These are phyloP conservation scores for Cherax quadricarinatus DNA, from an alignment of 1,140 invertebrate genomes.

Conservation along the genomic window DNA sequence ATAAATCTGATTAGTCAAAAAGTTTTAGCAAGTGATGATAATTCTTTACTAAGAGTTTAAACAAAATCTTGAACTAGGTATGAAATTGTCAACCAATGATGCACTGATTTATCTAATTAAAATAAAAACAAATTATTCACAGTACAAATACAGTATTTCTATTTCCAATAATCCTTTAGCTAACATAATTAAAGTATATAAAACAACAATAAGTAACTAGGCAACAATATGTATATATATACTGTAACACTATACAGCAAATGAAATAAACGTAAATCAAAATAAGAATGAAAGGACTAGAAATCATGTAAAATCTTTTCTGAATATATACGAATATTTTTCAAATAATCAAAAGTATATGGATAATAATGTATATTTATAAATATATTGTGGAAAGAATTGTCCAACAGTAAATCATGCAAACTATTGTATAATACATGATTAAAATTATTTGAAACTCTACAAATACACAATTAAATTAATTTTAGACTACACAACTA, in stretches of 20 bases:
- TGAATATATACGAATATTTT: too few species aligned
- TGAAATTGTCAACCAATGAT: not conserved
- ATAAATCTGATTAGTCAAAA: not conserved
- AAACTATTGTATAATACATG: not conserved
- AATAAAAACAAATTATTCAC: not conserved
- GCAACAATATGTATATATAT: not conserved
- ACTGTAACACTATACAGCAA: not conserved
- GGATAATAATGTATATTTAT: not conserved
- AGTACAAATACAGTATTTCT: not conserved
- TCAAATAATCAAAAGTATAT: not conserved
- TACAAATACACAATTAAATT: not conserved
- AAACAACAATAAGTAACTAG: not conserved
- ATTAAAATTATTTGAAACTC: not conserved
- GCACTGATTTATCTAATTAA: not conserved
- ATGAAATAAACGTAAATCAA: not conserved
- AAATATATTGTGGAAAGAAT: not conserved
- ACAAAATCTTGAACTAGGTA: too few species aligned
- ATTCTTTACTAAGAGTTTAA: not conserved
- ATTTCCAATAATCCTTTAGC: not conserved
- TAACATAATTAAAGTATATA: not conserved
- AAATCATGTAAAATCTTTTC: not conserved
- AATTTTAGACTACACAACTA: not conserved
- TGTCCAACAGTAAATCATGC: not conserved
- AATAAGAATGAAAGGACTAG: not conserved
- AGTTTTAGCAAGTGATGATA: not conserved